These are phyloP conservation scores for Phocoena phocoena DNA, from an alignment of 2,113 vertebrate species.

Conservation along the genomic window DNA sequence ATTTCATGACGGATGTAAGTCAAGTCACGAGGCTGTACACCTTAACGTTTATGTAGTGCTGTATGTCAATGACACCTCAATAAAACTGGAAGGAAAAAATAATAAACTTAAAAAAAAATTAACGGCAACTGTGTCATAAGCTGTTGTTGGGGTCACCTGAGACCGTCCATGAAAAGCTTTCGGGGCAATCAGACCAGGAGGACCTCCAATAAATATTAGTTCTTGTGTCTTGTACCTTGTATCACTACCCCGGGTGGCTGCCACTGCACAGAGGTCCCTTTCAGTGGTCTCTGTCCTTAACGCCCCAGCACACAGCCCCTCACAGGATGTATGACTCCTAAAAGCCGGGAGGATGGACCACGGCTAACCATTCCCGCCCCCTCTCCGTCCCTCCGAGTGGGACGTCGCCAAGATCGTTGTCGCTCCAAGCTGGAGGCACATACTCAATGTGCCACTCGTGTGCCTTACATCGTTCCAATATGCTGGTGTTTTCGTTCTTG, in stretches of 20 bases:
- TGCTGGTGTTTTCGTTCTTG: background rate
- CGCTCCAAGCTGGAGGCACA: background rate
- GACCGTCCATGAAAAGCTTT: background rate
- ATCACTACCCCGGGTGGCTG: background rate
- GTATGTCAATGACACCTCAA: no score
- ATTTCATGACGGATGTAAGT: no score
- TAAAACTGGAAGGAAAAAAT: no score
- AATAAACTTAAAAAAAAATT: no score
- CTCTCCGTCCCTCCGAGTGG: no score
- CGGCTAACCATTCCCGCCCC: accelerated
- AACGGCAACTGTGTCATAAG: background rate
- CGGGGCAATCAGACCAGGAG: no score
- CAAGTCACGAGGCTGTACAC: no score
- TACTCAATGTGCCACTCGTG: accelerated
- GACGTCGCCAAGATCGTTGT: accelerated
- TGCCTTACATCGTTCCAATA: accelerated
- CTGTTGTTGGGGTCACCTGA: background rate
- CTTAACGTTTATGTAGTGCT: no score
- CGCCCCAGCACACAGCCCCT: background rate
- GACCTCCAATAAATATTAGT: no score
- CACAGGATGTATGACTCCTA: background rate
- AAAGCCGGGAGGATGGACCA: background rate
- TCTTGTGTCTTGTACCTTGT: background rate
- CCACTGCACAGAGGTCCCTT: accelerated
- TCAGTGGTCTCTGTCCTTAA: background rate